These are phyloP conservation scores for Drosophila acutilabella DNA, from an alignment of 2,888 invertebrate genomes.

Conservation along the genomic window DNA sequence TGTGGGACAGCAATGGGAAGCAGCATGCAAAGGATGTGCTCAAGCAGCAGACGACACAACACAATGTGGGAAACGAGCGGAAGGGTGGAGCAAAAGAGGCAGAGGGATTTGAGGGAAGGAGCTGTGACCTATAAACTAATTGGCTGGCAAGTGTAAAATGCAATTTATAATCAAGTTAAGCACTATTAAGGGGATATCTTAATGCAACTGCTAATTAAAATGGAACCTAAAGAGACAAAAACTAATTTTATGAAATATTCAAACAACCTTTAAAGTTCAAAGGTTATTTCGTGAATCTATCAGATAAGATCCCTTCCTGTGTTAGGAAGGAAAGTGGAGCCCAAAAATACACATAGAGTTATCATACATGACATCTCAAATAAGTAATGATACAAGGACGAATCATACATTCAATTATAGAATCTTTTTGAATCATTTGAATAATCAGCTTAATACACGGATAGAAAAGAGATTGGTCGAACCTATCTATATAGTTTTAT, in stretches of 20 bases:
- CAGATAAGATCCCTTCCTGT: too few relatives aligned
- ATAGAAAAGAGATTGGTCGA: too few relatives aligned
- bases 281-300: too few relatives aligned
- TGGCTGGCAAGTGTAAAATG: conserved; percentile 45
- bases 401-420: too few relatives aligned
- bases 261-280: not conserved
- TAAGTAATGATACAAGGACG: too few relatives aligned
- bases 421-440: too few relatives aligned
- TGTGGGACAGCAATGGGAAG: conserved; percentile 12
- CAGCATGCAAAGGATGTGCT: conserved; percentile 28
- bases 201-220: conserved; percentile 60
- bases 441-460: too few relatives aligned
- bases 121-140: conserved; percentile 43
- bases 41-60: conserved; percentile 11
- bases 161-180: conserved; percentile 48
- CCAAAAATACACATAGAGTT: too few relatives aligned
- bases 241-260: not conserved
- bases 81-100: not conserved
- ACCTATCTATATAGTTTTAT: too few relatives aligned
- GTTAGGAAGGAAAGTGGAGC: too few relatives aligned
- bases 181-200: conserved; percentile 37
- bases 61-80: conserved; percentile 15
- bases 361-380: too few relatives aligned
- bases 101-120: not conserved
- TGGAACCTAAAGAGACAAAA: conserved; percentile 24